Evolutionary conservation across 2,797 vertebrate genomes (phyloP), one percentile per base, ranked within the genome.

Genomic region (Propithecus deckenii): DNA sequence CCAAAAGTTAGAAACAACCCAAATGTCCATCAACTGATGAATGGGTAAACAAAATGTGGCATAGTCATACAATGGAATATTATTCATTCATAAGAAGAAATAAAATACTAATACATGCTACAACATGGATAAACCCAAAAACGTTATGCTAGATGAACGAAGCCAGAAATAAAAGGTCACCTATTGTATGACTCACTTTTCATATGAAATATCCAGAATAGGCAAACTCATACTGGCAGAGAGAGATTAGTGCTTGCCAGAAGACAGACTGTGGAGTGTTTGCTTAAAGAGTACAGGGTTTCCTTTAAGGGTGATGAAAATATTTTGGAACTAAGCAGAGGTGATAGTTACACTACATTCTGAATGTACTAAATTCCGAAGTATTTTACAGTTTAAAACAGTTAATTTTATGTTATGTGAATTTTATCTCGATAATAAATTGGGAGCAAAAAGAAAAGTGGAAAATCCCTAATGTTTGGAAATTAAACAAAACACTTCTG

Each of bases 361-460:
- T 65, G 52, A 72, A 71, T 72, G 18, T 89, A 61, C 5, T 35
- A 85, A 87, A 95, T 92, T 57, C 28, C 35, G 85, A 20, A 72
- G 11, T 81, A 91, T 63, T 85, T 43, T 91, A 48, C 2, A 46
- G 25, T 84, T 78, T 67, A 88, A 88, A 78, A 83, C 52, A 3
- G 28, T 50, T 86, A 50, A 69, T 67, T 83, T 86, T 57, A 65
- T 55, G 4, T 65, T 65, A 14, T 20, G 17, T 89, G 9, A 46
- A 83, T 78, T 86, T 86, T 86, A 89, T 17, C 14, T 52, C 12
- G 92, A 55, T 71, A 85, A 57, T 86, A 95, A 83, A 89, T 80
- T 12, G 57, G 78, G 14, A 90, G 18, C 28, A 91, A 63, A 88
- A 59, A n/a, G 7, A 48, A 89, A 72, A 35, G 1, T 38, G 17